phyloP scores from a whole-genome alignment of 2,888 invertebrate species.

The Chloromyia formosa region DNA sequence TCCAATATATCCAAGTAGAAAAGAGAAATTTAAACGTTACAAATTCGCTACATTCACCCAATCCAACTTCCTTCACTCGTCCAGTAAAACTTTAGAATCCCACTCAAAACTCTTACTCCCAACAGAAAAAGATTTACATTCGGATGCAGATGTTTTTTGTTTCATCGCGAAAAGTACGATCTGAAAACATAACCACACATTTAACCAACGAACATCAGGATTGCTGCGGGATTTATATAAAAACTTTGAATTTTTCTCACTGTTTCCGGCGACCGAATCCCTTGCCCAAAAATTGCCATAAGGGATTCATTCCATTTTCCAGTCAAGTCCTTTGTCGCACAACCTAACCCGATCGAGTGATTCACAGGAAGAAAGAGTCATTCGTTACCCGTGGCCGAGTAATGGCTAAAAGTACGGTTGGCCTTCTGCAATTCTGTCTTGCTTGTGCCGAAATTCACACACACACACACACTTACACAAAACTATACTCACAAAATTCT shows the following conservation, averaged over 20 bases:
- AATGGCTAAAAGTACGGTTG: background rate
- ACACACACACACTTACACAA: background rate
- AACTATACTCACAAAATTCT: background rate
- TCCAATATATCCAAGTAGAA: too few species aligned
- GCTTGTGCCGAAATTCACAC: background rate
- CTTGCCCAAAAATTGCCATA: background rate
- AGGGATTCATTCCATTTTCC: constrained; percentile 11
- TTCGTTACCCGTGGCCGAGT: background rate
- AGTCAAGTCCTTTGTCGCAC: background rate
- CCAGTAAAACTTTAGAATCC: too few species aligned
- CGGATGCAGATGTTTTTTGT: background rate
- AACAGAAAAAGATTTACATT: background rate
- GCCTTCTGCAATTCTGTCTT: too few species aligned
- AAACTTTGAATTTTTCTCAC: constrained; percentile 4
- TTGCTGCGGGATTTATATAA: constrained; percentile 14
- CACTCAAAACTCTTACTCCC: too few species aligned
- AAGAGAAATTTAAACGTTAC: too few species aligned
- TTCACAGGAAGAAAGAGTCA: background rate
- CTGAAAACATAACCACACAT: background rate
- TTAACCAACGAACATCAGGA: background rate
- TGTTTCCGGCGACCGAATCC: too few species aligned
- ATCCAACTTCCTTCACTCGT: too few species aligned
- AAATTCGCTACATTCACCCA: too few species aligned
- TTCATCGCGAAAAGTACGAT: background rate
- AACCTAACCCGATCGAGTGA: too few species aligned